A percentile compares a stretch with the other conserved stretches of the same genome.
These are phyloP conservation scores for Paramisgurnus dabryanus DNA, from an alignment of 2,113 vertebrate species.

Conservation along the genomic window DNA sequence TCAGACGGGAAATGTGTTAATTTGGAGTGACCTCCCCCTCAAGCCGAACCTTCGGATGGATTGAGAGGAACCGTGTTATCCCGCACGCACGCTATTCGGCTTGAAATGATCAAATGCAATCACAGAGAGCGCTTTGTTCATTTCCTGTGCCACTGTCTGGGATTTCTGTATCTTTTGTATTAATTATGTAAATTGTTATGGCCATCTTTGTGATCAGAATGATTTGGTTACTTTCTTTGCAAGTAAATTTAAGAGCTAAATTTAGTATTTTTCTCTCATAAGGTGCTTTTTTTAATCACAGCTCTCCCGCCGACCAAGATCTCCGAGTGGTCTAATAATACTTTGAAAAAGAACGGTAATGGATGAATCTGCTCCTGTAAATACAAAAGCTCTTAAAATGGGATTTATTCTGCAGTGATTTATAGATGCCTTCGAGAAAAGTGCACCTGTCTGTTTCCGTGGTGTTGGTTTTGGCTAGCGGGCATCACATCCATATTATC, in stretches of 20 bases:
- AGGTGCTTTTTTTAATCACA: conserved; percentile 3
- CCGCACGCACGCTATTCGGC: neutral
- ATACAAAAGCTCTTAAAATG: conserved; percentile 5
- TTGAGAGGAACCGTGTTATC: conserved; percentile 36
- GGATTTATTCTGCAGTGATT: conserved; percentile 25
- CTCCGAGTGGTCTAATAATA: conserved; percentile 8
- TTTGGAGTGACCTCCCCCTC: conserved; percentile 47
- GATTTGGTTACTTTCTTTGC: neutral
- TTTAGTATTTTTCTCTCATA: neutral
- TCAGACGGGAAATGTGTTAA: conserved; percentile 50
- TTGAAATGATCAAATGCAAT: conserved; percentile 13
- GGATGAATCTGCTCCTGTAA: conserved; percentile 13
- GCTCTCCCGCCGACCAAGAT: neutral
- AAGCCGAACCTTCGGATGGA: conserved; percentile 32
- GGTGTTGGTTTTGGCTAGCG: neutral
- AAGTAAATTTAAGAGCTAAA: neutral
- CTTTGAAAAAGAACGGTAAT: neutral
- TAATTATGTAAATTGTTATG: neutral
- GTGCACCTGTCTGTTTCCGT: neutral
- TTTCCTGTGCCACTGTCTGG: neutral
- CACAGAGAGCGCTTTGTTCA: neutral
- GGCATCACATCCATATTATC: conserved; percentile 20
- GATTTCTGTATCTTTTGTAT: neutral
- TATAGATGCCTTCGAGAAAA: conserved; percentile 1
- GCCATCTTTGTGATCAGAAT: no score